phyloP scores from a whole-genome alignment of 1,140 invertebrate genomes.

The Euura lappo region DNA sequence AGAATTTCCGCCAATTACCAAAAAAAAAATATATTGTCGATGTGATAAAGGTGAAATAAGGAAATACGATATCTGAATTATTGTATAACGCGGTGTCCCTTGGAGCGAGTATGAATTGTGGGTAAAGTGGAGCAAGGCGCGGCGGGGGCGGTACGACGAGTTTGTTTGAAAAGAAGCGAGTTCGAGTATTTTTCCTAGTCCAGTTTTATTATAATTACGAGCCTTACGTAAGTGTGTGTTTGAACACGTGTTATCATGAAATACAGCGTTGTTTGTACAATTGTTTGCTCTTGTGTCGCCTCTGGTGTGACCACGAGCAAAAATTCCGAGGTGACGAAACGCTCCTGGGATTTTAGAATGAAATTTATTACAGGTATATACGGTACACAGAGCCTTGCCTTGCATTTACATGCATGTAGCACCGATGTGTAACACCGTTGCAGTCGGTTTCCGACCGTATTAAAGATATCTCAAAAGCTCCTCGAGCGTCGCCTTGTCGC shows the following conservation, averaged over 20 bases:
- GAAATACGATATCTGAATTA: no score
- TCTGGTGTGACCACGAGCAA: constrained; percentile 6
- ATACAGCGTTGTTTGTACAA: constrained; percentile 5
- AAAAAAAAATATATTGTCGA: no score
- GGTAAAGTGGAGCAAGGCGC: no score
- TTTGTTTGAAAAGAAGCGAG: neutral
- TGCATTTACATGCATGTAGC: neutral
- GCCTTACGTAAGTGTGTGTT: neutral
- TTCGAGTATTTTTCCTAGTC: neutral
- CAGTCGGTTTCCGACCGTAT: neutral
- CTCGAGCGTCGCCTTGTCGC: neutral
- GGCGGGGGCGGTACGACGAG: no score
- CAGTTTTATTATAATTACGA: constrained; percentile 5
- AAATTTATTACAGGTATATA: neutral
- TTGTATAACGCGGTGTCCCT: no score
- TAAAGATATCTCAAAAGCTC: constrained; percentile 1
- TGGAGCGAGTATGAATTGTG: no score
- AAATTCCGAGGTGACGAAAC: constrained; percentile 5
- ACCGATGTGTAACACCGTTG: neutral
- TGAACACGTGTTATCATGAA: constrained; percentile 4
- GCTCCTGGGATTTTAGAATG: neutral
- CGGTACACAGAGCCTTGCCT: no score
- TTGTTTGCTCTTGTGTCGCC: constrained; percentile 6
- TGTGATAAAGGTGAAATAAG: no score
- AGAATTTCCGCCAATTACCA: no score